phyloP scores from a whole-genome alignment of 2,797 vertebrate species.

The Eulemur albifrons region DNA sequence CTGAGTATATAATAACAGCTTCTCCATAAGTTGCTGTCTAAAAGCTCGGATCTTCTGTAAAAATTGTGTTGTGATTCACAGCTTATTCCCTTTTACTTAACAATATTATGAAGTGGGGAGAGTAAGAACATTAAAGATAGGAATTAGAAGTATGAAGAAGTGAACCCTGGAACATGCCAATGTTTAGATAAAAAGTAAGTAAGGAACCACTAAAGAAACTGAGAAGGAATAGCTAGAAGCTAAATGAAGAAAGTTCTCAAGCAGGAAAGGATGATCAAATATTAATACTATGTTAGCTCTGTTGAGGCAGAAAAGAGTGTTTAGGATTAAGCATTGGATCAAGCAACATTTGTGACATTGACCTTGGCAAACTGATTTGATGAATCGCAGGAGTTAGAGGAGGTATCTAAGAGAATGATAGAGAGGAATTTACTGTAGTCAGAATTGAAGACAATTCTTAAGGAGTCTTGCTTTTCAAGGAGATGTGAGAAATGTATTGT shows the following conservation, averaged over 20 bases:
- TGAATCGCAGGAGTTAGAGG: background rate
- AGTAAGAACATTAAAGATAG: background rate
- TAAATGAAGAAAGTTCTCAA: background rate
- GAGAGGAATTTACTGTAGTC: background rate
- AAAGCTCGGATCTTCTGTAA: background rate
- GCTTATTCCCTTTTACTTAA: background rate
- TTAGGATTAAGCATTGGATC: background rate
- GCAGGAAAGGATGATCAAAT: background rate
- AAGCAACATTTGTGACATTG: background rate
- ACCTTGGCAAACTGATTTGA: background rate
- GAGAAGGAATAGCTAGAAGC: background rate
- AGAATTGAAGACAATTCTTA: background rate
- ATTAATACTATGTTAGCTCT: background rate
- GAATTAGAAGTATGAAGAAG: background rate
- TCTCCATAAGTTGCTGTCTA: background rate
- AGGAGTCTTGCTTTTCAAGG: background rate
- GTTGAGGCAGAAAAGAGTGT: background rate
- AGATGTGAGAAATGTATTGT: background rate
- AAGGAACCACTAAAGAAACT: background rate
- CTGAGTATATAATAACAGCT: background rate
- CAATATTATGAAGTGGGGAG: background rate
- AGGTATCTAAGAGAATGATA: background rate
- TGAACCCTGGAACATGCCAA: background rate
- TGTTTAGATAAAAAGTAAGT: background rate
- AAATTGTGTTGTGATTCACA: background rate